Conservation (phyloP, 2,113 vertebrate species). For the Cheilinus undulatus region DNA sequence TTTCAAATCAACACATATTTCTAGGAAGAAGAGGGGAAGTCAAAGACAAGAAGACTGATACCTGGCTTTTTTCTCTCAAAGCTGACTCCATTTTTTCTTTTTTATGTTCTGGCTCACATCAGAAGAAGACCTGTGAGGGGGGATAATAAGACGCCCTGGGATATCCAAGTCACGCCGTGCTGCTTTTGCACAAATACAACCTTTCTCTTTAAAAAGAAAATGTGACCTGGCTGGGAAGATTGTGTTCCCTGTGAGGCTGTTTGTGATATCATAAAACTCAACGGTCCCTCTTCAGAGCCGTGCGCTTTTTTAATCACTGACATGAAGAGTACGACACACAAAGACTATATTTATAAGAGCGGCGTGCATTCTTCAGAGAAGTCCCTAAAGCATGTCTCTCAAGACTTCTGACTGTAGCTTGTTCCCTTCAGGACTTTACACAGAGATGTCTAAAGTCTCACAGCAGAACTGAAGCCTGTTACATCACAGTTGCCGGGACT, state of each 20-base stretch:
- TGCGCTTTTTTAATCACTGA: neutral
- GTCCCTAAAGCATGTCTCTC: conserved; percentile 22
- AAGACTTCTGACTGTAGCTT: neutral
- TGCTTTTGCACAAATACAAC: conserved; percentile 38
- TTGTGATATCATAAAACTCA: conserved; percentile 16
- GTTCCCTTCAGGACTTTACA: conserved; percentile 8
- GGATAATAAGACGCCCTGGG: conserved; percentile 57
- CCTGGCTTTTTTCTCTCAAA: conserved; percentile 1
- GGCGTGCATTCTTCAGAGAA: conserved; percentile 6
- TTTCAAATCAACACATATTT: neutral
- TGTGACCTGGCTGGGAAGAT: conserved; percentile 1
- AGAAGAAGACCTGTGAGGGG: conserved; percentile 40
- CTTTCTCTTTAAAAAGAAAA: conserved; percentile 25
- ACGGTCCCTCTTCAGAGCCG: neutral
- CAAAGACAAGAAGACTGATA: conserved; percentile 3
- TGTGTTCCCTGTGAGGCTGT: neutral
- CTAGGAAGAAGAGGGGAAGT: neutral
- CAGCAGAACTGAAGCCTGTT: conserved; percentile 19
- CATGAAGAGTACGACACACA: neutral
- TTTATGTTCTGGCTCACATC: conserved; percentile 11
- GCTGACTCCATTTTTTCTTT: conserved; percentile 17
- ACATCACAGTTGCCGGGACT: conserved; percentile 19
- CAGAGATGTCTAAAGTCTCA: conserved; percentile 27
- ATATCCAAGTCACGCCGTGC: conserved; percentile 37
- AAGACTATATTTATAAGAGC: neutral